These are phyloP conservation scores for Drosophila mojavensis DNA, from an alignment of 1,140 invertebrate species.

Conservation along the genomic window DNA sequence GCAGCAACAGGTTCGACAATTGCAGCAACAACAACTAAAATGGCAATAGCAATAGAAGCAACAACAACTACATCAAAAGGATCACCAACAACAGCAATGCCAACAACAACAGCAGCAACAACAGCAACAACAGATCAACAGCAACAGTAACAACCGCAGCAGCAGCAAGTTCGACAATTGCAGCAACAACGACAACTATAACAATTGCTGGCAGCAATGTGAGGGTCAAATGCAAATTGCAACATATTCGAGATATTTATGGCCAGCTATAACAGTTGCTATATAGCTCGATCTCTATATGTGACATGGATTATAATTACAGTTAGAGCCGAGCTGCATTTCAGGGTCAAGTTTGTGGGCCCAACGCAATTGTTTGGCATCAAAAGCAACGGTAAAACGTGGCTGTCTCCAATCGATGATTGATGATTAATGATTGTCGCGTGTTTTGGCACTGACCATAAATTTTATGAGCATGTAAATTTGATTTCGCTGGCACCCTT, in stretches of 20 bases:
- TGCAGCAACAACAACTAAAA: too few species aligned
- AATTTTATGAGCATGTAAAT: conserved; percentile 64
- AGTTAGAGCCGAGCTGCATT: conserved; percentile 40
- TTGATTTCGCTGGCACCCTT: conserved; percentile 43
- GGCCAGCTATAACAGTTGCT: conserved; percentile 9
- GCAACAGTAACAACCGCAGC: too few species aligned
- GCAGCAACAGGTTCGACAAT: too few species aligned
- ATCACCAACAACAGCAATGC: too few species aligned
- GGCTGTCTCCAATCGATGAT: conserved; percentile 25
- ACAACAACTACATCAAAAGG: too few species aligned
- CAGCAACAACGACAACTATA: conserved; percentile 9
- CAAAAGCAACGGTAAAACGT: conserved; percentile 29
- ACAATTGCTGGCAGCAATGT: conserved; percentile 51
- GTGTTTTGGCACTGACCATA: conserved; percentile 46
- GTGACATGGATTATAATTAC: conserved; percentile 34
- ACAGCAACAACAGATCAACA: background rate
- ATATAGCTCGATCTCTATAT: conserved; percentile 21
- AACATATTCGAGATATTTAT: conserved; percentile 48
- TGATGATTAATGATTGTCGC: conserved; percentile 66
- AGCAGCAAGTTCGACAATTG: too few species aligned
- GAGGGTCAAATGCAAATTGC: conserved; percentile 78
- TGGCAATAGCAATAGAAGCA: too few species aligned
- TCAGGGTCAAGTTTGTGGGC: conserved; percentile 75
- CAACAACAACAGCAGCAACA: too few species aligned
- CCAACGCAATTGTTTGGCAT: conserved; percentile 21